Evolutionary conservation across 2,113 vertebrate genomes (phyloP).

Genomic region (Oplegnathus fasciatus): DNA sequence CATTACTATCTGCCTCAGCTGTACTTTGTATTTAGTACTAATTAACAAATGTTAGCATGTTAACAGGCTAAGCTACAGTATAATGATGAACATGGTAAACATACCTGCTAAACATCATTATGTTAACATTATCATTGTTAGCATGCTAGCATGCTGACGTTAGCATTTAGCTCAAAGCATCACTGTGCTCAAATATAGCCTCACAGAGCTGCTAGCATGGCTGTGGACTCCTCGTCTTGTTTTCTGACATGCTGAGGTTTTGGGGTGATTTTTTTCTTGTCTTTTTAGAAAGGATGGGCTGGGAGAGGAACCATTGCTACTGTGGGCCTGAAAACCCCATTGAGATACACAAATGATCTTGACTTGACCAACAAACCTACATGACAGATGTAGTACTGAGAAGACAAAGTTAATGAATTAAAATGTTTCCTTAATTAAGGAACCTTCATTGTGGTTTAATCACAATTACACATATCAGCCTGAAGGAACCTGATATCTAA

Average conservation of each 20-base stretch:
- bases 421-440: neutral
- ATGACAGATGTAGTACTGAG: neutral
- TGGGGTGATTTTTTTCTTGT: neutral
- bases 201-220: neutral
- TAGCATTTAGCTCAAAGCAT: neutral
- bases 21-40: neutral
- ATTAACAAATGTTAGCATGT: neutral
- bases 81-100: neutral
- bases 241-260: neutral
- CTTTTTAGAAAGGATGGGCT: neutral
- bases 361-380: neutral
- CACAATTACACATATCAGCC: neutral
- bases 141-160: neutral
- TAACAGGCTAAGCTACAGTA: neutral
- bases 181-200: neutral
- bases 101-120: neutral
- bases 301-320: neutral
- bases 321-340: neutral
- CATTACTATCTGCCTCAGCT: neutral
- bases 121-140: neutral
- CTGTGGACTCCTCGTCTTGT: neutral
- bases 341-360: constrained; percentile 16
- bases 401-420: neutral
- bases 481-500: constrained; percentile 12
- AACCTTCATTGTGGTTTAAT: constrained; percentile 7